phyloP scores from a whole-genome alignment of 1,140 invertebrate genomes.

The Platyscapa corneri region DNA sequence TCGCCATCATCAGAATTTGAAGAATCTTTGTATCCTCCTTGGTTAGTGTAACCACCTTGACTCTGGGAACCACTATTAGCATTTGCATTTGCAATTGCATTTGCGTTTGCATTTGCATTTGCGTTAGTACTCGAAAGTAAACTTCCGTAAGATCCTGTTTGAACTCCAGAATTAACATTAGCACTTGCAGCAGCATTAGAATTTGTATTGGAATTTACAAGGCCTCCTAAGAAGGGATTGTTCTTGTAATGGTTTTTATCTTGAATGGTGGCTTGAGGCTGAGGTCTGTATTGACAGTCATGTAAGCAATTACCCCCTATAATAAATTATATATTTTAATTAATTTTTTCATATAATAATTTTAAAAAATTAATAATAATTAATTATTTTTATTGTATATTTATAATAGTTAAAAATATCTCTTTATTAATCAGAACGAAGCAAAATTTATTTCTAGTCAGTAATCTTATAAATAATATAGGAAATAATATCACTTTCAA shows the following conservation, averaged over 20 bases:
- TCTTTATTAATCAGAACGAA: no score
- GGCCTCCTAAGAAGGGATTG: not conserved
- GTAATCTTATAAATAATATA: not conserved
- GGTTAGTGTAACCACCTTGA: not conserved
- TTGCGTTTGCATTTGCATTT: slow-evolving; percentile 48
- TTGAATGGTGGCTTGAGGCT: not conserved
- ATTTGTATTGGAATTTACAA: slow-evolving; percentile 25
- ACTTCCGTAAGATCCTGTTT: not conserved
- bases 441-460: not conserved
- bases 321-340: not conserved
- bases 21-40: slow-evolving; percentile 25
- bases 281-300: not conserved
- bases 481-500: not conserved
- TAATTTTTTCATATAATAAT: not conserved
- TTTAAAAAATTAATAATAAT: no score
- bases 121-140: slow-evolving; percentile 3
- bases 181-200: slow-evolving; percentile 5
- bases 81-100: slow-evolving; percentile 45
- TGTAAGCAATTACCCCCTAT: not conserved
- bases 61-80: not conserved
- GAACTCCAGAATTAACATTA: not conserved
- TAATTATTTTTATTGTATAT: no score
- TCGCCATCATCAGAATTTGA: not conserved
- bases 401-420: no score
- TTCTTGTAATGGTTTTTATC: not conserved